Evolutionary conservation across 2,888 invertebrate species (phyloP), one percentile per base, ranked within the genome.

Genomic region (Parnassius orleans): DNA sequence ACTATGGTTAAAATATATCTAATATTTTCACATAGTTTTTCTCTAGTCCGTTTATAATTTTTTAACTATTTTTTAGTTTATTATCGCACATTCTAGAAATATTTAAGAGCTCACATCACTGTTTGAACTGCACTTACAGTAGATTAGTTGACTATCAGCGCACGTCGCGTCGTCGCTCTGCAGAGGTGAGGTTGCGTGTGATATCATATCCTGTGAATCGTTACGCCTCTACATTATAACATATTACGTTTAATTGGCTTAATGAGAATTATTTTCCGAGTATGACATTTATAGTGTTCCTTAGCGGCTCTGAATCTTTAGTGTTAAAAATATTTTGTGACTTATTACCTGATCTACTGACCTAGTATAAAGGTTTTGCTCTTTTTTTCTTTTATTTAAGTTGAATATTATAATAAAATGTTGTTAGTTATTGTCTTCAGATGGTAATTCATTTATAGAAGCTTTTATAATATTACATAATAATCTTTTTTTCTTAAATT

Each of bases 181-280:
- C 79, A 69, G 72, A 75, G 77, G 77, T 76, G 75, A 78, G 74
- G 70, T 74, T 74, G 69, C 65, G 75, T 86, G 77, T 90, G 88
- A 88, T 87, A 85, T 88, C 87, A 90, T 83, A 79, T 85, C 83
- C 82, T 79, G 80, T 83, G 82, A 86, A 80, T 86, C 84, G 85
- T 75, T 66, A 68, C 68, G 68, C 73, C 72, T 74, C 73, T 70
- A 73, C 72, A 72, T 72, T 71, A 74, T 71, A 73, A 76, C 69
- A 74, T 72, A 33, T 33, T 33, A 67, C 72, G 74, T 76, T 82
- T 81, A 81, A 77, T 86, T 81, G 87, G 86, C 86, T 84, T 87
- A 88, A 78, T 86, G 83, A 74, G 81, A 80, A 83, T 88, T 84
- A 84, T 73, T 70, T 76, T 78, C 77, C 80, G 77, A 69, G 69